These are phyloP conservation scores for Sprattus sprattus DNA, from an alignment of 2,113 vertebrate genomes.

Conservation along the genomic window DNA sequence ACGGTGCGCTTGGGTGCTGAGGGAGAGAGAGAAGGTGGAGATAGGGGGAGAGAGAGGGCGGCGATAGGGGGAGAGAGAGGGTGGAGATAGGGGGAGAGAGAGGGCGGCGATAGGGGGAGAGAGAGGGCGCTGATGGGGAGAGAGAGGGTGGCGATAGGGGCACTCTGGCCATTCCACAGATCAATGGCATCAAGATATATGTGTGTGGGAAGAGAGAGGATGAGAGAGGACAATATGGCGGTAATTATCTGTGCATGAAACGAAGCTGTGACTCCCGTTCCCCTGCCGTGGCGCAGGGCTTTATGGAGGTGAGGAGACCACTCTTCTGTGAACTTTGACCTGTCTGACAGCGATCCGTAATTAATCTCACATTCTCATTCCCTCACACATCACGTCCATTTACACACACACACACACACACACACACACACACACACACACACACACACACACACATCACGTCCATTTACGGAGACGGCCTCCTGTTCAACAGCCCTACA, in stretches of 20 bases:
- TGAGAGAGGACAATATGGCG: neutral
- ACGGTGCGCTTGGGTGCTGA: neutral
- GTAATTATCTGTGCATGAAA: slow-evolving; percentile 18
- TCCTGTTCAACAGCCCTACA: too few species aligned
- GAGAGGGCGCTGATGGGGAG: neutral
- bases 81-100: too few species aligned
- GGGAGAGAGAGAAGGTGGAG: neutral
- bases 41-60: neutral
- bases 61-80: too few species aligned
- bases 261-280: neutral
- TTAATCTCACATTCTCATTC: slow-evolving; percentile 43
- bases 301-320: neutral
- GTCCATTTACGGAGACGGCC: too few species aligned
- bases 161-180: neutral
- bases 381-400: slow-evolving; percentile 26
- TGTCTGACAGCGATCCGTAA: slow-evolving; percentile 32
- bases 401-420: too few species aligned
- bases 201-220: slow-evolving; percentile 6
- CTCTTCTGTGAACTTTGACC: neutral
- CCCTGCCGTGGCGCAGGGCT: too few species aligned
- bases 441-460: too few species aligned
- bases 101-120: too few species aligned
- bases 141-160: too few species aligned
- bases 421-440: too few species aligned
- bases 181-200: neutral